A percentile compares a stretch with the other conserved stretches of the same genome.
These are phyloP conservation scores for Diachasma alloeum DNA, from an alignment of 1,140 invertebrate species.

Conservation along the genomic window DNA sequence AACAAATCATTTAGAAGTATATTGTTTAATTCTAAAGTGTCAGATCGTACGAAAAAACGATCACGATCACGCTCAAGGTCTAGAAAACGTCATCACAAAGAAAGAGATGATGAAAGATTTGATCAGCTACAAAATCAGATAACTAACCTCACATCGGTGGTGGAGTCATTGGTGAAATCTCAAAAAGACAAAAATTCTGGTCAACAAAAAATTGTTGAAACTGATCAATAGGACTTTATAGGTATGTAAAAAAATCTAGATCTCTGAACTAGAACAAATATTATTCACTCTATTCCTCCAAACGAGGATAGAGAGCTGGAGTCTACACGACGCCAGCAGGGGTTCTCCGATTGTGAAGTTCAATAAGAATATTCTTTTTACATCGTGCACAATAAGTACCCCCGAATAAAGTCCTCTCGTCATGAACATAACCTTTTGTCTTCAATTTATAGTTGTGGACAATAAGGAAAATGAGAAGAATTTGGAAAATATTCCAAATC, in stretches of 20 bases:
- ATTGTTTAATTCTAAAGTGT: no score
- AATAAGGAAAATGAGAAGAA: no score
- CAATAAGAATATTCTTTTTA: conserved; percentile 4
- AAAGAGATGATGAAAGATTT: not conserved
- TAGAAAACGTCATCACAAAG: not conserved
- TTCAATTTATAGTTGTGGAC: no score
- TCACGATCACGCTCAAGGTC: not conserved
- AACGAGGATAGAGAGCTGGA: conserved; percentile 3
- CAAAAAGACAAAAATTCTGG: not conserved
- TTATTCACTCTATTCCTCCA: conserved; percentile 12
- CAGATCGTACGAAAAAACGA: not conserved
- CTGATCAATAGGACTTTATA: no score
- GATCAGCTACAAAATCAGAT: not conserved
- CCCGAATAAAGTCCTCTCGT: not conserved
- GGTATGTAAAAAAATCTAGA: no score
- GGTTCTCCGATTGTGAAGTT: not conserved
- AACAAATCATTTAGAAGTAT: no score
- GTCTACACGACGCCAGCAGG: conserved; percentile 15
- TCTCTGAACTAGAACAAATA: not conserved
- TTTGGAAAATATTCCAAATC: no score
- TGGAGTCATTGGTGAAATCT: not conserved
- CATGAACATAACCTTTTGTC: not conserved
- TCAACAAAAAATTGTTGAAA: no score
- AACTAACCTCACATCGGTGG: not conserved
- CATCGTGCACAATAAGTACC: conserved; percentile 14